Conservation (phyloP, 2,797 vertebrate species). For the Aphelocoma californica region DNA sequence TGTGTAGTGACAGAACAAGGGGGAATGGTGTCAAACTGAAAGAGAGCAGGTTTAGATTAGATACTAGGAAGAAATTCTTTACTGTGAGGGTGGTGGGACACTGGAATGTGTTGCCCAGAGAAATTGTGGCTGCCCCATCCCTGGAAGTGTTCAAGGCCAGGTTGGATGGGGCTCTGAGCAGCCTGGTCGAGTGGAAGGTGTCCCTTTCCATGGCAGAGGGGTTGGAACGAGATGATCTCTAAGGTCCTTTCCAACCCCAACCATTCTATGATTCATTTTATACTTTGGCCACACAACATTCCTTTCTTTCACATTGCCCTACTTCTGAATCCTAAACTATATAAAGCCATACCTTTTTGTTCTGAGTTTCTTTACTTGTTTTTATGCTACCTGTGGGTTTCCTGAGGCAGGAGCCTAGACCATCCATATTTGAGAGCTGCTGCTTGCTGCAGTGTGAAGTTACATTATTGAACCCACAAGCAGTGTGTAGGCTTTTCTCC, state of each 20-base stretch:
- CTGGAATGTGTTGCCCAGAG: not conserved
- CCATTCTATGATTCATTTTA: not conserved
- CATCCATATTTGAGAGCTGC: not conserved
- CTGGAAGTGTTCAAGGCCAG: not conserved
- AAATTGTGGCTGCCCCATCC: accelerated
- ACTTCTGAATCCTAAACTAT: not conserved
- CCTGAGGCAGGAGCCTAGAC: not conserved
- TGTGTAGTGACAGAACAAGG: not conserved
- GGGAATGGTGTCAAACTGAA: not conserved
- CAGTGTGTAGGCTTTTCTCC: not conserved
- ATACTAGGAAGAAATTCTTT: not conserved
- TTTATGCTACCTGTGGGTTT: not conserved
- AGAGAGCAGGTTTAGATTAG: not conserved
- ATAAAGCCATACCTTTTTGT: not conserved
- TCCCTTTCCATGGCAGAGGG: not conserved
- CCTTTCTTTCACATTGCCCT: not conserved
- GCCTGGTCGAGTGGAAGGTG: not conserved
- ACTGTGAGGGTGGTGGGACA: not conserved
- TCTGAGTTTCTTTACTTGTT: not conserved
- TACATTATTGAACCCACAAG: accelerated
- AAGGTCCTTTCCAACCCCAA: not conserved
- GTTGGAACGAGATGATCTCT: not conserved
- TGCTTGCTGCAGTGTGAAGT: not conserved
- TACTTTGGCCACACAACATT: not conserved
- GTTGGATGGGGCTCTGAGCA: not conserved